These are phyloP conservation scores for Siniperca scherzeri DNA, from an alignment of 2,797 vertebrate species.

Conservation along the genomic window DNA sequence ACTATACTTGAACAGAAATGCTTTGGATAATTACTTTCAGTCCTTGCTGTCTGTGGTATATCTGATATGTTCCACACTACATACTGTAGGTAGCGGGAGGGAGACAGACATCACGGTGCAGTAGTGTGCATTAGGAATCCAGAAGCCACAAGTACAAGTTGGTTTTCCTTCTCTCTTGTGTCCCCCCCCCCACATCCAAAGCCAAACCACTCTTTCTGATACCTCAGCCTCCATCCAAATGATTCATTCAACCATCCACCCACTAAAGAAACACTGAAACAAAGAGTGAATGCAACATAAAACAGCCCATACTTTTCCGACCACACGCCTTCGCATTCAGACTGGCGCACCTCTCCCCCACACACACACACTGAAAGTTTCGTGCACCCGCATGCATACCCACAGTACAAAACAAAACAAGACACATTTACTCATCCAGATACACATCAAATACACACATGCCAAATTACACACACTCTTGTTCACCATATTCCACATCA, in stretches of 20 bases:
- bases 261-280: slow-evolving; percentile 78
- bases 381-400: slow-evolving; percentile 7
- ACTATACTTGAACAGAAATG: slow-evolving; percentile 18
- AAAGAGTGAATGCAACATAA: slow-evolving; percentile 75
- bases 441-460: slow-evolving; percentile 32
- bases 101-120: slow-evolving; percentile 57
- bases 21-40: slow-evolving; percentile 52
- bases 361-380: slow-evolving; percentile 28
- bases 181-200: slow-evolving; percentile 12
- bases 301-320: slow-evolving; percentile 80
- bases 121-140: slow-evolving; percentile 61
- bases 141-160: slow-evolving; percentile 81
- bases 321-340: slow-evolving; percentile 60
- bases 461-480: slow-evolving; percentile 37
- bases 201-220: slow-evolving; percentile 79
- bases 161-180: slow-evolving; percentile 72
- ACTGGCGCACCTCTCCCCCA: slow-evolving; percentile 7
- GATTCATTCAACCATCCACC: slow-evolving; percentile 80
- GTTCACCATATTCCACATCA: slow-evolving; percentile 45
- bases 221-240: slow-evolving; percentile 76
- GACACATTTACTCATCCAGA: slow-evolving; percentile 58
- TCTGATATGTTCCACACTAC: slow-evolving; percentile 54
- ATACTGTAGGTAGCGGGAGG: slow-evolving; percentile 53
- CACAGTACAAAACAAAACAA: slow-evolving; percentile 31
- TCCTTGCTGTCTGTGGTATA: slow-evolving; percentile 42